phyloP scores from a whole-genome alignment of 2,797 vertebrate species.

The Schizopygopsis pylzovi region DNA sequence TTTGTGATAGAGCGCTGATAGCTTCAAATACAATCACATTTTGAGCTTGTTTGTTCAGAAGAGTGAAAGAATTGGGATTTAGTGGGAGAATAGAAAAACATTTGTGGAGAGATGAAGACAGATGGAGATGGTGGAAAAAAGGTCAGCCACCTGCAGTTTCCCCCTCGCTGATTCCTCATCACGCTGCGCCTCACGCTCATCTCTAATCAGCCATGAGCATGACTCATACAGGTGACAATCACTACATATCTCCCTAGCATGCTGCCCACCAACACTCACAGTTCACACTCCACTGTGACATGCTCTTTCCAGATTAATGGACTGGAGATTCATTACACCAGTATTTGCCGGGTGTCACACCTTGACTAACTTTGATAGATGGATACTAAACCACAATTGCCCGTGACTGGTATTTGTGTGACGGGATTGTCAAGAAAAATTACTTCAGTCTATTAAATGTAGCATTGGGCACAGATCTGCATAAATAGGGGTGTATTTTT shows the following conservation, averaged over 20 bases:
- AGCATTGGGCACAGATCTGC: slow-evolving; percentile 2
- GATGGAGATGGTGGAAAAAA: slow-evolving; percentile 55
- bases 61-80: slow-evolving; percentile 49
- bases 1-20: neutral
- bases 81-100: slow-evolving; percentile 36
- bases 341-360: slow-evolving; percentile 47
- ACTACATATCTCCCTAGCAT: slow-evolving; percentile 28
- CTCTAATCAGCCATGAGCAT: slow-evolving; percentile 47
- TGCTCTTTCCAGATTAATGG: slow-evolving; percentile 52
- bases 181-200: slow-evolving; percentile 33
- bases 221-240: slow-evolving; percentile 58
- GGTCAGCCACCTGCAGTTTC: slow-evolving; percentile 58
- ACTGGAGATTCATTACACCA: slow-evolving; percentile 50
- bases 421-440: slow-evolving; percentile 28
- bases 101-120: slow-evolving; percentile 58
- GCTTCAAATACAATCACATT: slow-evolving; percentile 1
- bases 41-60: slow-evolving; percentile 48
- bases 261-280: slow-evolving; percentile 21
- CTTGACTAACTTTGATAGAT: slow-evolving; percentile 46
- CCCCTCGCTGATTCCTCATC: slow-evolving; percentile 54
- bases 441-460: slow-evolving; percentile 33
- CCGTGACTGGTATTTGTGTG: slow-evolving; percentile 20
- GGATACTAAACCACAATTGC: slow-evolving; percentile 29
- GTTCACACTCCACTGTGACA: slow-evolving; percentile 18
- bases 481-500: slow-evolving; percentile 1